Evolutionary conservation across 2,797 vertebrate species (phyloP).

Genomic region (Labeo calbasu): DNA sequence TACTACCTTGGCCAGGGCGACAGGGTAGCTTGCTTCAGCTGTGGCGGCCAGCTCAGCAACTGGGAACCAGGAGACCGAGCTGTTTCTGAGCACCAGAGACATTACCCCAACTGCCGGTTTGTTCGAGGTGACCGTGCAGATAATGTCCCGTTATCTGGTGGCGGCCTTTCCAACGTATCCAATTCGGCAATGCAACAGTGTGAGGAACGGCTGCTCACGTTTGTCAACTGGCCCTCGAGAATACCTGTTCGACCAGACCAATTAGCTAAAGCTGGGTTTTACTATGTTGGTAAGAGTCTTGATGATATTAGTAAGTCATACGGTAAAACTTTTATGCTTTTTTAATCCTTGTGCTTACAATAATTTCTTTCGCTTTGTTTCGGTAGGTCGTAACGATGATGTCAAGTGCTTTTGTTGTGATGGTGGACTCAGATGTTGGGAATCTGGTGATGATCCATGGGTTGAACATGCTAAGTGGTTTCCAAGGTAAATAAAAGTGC

Average conservation of each 20-base stretch:
- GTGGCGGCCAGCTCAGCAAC: slow-evolving; percentile 92
- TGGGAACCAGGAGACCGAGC: slow-evolving; percentile 97
- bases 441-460: slow-evolving; percentile 97
- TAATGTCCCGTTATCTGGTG: slow-evolving; percentile 75
- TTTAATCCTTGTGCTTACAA: not conserved
- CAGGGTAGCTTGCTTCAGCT: slow-evolving; percentile 92
- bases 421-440: slow-evolving; percentile 97
- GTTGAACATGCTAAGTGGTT: slow-evolving; percentile 99
- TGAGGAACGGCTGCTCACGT: slow-evolving; percentile 88
- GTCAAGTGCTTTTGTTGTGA: slow-evolving; percentile 99
- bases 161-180: slow-evolving; percentile 83
- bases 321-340: not conserved
- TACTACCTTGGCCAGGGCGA: slow-evolving; percentile 91
- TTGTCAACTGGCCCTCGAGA: slow-evolving; percentile 89
- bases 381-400: slow-evolving; percentile 91
- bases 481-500: slow-evolving; percentile 84
- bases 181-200: slow-evolving; percentile 93
- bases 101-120: slow-evolving; percentile 93
- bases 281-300: slow-evolving; percentile 90
- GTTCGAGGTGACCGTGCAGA: slow-evolving; percentile 83
- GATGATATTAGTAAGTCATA: not conserved
- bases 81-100: slow-evolving; percentile 90
- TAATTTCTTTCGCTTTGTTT: slow-evolving; percentile 2
- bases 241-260: slow-evolving; percentile 93
- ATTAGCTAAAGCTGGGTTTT: slow-evolving; percentile 95